Evolutionary conservation across 1,140 invertebrate species (phyloP).

Genomic region (Polypedilum pembai): DNA sequence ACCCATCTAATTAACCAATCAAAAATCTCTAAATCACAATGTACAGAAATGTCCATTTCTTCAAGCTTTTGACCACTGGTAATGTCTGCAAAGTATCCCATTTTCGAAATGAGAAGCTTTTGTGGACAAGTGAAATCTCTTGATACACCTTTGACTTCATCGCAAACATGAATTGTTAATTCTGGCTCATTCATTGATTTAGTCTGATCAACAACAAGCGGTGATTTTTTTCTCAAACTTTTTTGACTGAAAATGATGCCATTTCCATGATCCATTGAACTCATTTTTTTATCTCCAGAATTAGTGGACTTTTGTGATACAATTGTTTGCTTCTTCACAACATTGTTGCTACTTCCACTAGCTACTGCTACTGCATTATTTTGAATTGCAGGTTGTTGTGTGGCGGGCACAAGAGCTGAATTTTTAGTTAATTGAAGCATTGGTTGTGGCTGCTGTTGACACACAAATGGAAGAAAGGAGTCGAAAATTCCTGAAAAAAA

Average conservation of each 20-base stretch:
- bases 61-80: constrained; percentile 77
- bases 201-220: background rate
- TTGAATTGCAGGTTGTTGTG: background rate
- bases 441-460: constrained; percentile 32
- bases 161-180: constrained; percentile 79
- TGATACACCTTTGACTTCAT: constrained; percentile 77
- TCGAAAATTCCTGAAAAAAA: constrained; percentile 48
- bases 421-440: background rate
- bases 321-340: background rate
- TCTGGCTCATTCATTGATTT: constrained; percentile 43
- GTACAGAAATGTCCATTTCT: constrained; percentile 93
- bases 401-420: background rate
- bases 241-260: constrained; percentile 7
- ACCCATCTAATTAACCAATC: constrained; percentile 97
- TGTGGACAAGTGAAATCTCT: constrained; percentile 84
- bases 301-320: background rate
- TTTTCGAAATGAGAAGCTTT: constrained; percentile 75
- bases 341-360: background rate
- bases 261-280: background rate
- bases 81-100: constrained; percentile 90
- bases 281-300: background rate
- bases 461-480: constrained; percentile 63
- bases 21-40: constrained; percentile 88
- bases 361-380: background rate
- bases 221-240: constrained; percentile 10